Conservation (phyloP, 2,888 invertebrate species). For the Microplitis manilae region DNA sequence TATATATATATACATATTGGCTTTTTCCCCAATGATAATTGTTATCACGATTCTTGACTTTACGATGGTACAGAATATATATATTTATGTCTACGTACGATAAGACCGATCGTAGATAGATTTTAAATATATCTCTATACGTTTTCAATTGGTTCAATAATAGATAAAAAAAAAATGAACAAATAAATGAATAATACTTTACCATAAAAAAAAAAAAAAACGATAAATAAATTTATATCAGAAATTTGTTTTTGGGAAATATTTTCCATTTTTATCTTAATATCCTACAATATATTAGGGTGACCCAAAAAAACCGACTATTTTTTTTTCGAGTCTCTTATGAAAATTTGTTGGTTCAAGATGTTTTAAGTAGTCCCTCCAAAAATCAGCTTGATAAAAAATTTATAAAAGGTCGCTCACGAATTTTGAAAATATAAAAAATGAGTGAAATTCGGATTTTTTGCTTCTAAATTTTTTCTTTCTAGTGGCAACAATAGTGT, state of each 20-base stretch:
- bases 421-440: too few relatives aligned
- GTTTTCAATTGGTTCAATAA: constrained; percentile 18
- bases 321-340: too few relatives aligned
- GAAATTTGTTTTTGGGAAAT: not conserved
- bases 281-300: too few relatives aligned
- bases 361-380: too few relatives aligned
- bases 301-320: too few relatives aligned
- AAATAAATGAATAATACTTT: not conserved
- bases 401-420: too few relatives aligned
- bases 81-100: constrained; percentile 17
- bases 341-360: too few relatives aligned
- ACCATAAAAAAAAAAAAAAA: not conserved
- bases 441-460: too few relatives aligned
- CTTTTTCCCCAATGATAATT: constrained; percentile 45
- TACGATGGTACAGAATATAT: constrained; percentile 34
- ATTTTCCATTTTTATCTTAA: too few relatives aligned
- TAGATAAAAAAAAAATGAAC: not conserved
- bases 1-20: constrained; percentile 7
- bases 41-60: constrained; percentile 53
- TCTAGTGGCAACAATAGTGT: too few relatives aligned
- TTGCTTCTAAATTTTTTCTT: too few relatives aligned
- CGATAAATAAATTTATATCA: not conserved
- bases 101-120: constrained; percentile 32
- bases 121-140: constrained; percentile 38
- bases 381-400: too few relatives aligned